These are phyloP conservation scores for Sebastes flavidus DNA, from an alignment of 2,797 vertebrate genomes.

Conservation along the genomic window DNA sequence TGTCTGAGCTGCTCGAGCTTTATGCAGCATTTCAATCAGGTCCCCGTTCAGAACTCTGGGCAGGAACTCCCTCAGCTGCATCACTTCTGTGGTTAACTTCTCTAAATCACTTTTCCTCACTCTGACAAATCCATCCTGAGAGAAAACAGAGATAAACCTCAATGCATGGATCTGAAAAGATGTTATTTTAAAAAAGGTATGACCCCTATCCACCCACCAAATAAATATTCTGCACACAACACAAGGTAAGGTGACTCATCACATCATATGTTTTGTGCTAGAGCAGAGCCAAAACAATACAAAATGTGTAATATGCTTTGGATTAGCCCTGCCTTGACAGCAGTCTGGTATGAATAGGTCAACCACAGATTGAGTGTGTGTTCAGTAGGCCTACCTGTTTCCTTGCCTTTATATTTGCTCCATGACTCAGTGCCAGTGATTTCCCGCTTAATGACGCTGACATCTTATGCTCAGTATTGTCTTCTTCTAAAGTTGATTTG, in stretches of 20 bases:
- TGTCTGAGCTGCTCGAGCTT: slow-evolving; percentile 78
- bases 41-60: slow-evolving; percentile 87
- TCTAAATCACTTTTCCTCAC: slow-evolving; percentile 89
- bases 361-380: background rate
- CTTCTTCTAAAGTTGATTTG: background rate
- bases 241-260: background rate
- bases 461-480: background rate
- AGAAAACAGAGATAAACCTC: background rate
- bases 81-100: slow-evolving; percentile 91
- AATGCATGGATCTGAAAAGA: background rate
- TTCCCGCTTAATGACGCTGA: background rate
- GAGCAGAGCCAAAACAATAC: background rate
- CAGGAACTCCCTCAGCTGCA: slow-evolving; percentile 92
- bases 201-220: background rate
- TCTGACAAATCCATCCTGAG: slow-evolving; percentile 82
- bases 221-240: background rate
- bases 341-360: background rate
- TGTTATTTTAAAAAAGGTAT: background rate
- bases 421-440: background rate
- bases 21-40: slow-evolving; percentile 83
- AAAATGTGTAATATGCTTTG: background rate
- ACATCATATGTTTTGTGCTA: background rate
- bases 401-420: no score
- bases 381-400: no score
- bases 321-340: background rate